Percentiles rank a stretch among this genome's conserved stretches.
phyloP scores from a whole-genome alignment of 1,140 invertebrate genomes.

The Gryllus bimaculatus region DNA sequence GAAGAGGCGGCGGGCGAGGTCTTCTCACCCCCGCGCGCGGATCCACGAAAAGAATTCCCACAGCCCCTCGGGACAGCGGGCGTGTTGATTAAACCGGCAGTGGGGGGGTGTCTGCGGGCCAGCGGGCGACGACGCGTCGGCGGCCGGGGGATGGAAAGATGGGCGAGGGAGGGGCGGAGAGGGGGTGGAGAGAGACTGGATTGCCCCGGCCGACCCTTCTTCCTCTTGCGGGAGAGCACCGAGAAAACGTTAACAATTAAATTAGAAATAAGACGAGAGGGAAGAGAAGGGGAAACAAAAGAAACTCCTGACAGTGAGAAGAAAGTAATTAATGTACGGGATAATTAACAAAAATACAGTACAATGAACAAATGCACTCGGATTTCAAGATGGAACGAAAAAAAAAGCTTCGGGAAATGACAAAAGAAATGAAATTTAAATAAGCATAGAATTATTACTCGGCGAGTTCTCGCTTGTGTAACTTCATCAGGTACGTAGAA shows the following conservation, averaged over 20 bases:
- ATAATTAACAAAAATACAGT: not conserved
- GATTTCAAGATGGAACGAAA: not conserved
- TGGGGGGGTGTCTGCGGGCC: not conserved
- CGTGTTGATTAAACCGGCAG: not conserved
- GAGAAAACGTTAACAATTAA: not conserved
- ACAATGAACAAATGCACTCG: not conserved
- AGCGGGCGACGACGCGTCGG: not conserved
- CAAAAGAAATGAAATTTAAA: not conserved
- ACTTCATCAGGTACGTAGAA: no score
- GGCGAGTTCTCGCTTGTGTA: no score
- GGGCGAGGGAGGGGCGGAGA: no score
- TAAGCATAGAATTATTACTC: no score
- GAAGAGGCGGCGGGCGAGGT: no score
- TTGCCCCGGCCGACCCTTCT: no score
- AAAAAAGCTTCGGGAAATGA: not conserved
- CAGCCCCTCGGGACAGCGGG: not conserved
- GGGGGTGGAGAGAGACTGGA: not conserved
- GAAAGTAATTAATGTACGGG: slow-evolving; percentile 4
- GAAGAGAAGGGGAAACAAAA: not conserved
- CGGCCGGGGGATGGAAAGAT: not conserved
- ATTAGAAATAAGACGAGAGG: not conserved
- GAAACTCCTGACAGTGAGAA: not conserved
- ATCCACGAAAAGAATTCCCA: not conserved
- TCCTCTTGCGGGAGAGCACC: not conserved
- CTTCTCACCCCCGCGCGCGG: no score